phyloP scores from a whole-genome alignment of 2,113 vertebrate species.

The Leucopternis melanops region DNA sequence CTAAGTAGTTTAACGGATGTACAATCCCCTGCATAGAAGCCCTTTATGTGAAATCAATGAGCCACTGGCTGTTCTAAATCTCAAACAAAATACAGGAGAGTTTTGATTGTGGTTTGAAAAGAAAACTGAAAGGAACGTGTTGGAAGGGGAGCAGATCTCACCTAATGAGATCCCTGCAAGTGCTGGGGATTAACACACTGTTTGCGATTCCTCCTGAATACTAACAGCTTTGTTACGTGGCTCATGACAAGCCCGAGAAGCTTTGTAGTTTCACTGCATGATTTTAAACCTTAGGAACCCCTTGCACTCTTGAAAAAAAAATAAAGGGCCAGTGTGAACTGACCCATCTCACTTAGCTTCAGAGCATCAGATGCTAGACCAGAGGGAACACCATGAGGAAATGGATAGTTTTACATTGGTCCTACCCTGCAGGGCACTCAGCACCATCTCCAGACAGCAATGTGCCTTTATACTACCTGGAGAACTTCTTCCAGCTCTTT shows the following conservation, averaged over 20 bases:
- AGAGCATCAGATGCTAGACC: neutral
- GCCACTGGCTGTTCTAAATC: slow-evolving; percentile 37
- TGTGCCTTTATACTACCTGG: neutral
- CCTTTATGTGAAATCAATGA: slow-evolving; percentile 39
- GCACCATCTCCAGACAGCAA: neutral
- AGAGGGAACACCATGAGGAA: neutral
- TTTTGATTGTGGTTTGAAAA: slow-evolving; percentile 62
- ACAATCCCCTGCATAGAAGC: slow-evolving; percentile 28
- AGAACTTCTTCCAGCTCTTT: neutral
- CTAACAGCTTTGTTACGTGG: neutral
- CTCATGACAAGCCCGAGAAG: neutral
- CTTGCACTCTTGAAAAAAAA: neutral
- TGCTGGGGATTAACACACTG: neutral
- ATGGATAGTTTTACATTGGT: neutral
- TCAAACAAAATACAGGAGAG: slow-evolving; percentile 50
- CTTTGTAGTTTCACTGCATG: neutral
- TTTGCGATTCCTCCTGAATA: neutral
- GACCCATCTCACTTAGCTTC: neutral
- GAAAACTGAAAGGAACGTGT: slow-evolving; percentile 8
- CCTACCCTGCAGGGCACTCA: neutral
- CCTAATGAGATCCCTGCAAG: neutral
- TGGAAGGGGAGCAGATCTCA: slow-evolving; percentile 30
- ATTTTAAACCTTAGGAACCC: neutral
- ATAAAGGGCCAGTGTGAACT: neutral
- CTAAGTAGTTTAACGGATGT: neutral